phyloP scores from a whole-genome alignment of 2,113 vertebrate species.

The Phocoena phocoena region DNA sequence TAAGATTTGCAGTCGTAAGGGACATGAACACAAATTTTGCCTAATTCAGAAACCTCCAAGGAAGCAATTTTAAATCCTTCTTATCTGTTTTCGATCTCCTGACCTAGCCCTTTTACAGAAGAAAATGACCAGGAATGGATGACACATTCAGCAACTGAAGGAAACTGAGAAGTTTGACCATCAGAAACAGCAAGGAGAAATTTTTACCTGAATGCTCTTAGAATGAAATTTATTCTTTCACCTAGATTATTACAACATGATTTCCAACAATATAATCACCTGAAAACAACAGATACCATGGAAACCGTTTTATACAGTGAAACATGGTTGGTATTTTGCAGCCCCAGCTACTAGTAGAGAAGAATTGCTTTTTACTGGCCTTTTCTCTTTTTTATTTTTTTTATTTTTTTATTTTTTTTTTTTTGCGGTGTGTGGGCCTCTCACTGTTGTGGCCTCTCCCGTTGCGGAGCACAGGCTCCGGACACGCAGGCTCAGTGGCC shows the following conservation, averaged over 20 bases:
- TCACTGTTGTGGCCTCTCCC: too few relatives aligned
- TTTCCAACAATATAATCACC: constrained; percentile 25
- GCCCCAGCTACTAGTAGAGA: constrained; percentile 42
- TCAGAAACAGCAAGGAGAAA: not conserved
- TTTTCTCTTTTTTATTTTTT: too few relatives aligned
- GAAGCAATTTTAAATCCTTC: not conserved
- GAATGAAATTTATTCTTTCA: constrained; percentile 31
- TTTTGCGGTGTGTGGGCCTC: too few relatives aligned
- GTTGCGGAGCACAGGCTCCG: too few relatives aligned
- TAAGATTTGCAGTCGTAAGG: not conserved
- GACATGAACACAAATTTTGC: not conserved
- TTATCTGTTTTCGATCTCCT: not conserved
- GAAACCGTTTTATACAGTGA: constrained; percentile 1
- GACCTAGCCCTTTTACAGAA: not conserved
- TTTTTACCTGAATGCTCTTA: constrained; percentile 13
- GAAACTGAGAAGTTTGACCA: constrained; percentile 1
- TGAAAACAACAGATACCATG: constrained; percentile 29
- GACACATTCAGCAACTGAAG: not conserved
- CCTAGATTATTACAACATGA: constrained; percentile 21
- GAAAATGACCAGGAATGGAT: not conserved
- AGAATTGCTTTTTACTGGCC: constrained; percentile 14
- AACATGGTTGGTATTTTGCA: not conserved
- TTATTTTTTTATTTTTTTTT: too few relatives aligned
- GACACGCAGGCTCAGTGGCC: too few relatives aligned
- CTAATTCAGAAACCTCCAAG: constrained; percentile 13